phyloP scores from a whole-genome alignment of 2,113 vertebrate genomes.

The Lycaon pictus region DNA sequence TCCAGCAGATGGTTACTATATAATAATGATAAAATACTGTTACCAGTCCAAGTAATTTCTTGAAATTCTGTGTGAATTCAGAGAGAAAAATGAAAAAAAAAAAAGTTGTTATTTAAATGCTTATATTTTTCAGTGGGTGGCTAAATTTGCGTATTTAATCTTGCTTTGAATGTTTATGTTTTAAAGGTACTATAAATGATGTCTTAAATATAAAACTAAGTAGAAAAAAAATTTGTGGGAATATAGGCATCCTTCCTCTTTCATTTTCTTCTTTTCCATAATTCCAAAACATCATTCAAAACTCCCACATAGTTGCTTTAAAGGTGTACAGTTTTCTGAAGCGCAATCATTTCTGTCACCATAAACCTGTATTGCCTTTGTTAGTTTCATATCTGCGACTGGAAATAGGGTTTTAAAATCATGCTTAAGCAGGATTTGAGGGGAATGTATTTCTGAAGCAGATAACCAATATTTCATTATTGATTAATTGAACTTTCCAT shows the following conservation, averaged over 20 bases:
- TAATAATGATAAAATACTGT: constrained; percentile 39
- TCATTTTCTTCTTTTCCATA: constrained; percentile 52
- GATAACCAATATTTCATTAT: neutral
- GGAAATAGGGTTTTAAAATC: constrained; percentile 16
- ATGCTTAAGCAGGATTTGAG: neutral
- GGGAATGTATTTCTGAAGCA: neutral
- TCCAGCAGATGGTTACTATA: constrained; percentile 28
- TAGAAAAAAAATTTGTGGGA: neutral
- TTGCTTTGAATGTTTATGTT: neutral
- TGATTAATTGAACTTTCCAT: neutral
- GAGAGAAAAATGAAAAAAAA: constrained; percentile 40
- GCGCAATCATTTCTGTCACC: neutral
- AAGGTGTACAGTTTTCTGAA: constrained; percentile 12
- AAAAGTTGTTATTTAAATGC: neutral
- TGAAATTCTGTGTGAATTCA: constrained; percentile 14
- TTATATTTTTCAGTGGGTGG: neutral
- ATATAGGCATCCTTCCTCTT: neutral
- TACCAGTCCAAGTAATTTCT: neutral
- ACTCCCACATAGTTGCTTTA: neutral
- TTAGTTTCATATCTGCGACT: neutral
- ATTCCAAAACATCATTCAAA: constrained; percentile 30
- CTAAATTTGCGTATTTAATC: constrained; percentile 8
- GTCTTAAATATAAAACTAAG: constrained; percentile 32
- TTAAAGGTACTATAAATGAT: neutral
- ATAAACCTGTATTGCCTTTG: neutral